phyloP scores from a whole-genome alignment of 2,888 invertebrate species.

The Pycnomerus fuliginosus region DNA sequence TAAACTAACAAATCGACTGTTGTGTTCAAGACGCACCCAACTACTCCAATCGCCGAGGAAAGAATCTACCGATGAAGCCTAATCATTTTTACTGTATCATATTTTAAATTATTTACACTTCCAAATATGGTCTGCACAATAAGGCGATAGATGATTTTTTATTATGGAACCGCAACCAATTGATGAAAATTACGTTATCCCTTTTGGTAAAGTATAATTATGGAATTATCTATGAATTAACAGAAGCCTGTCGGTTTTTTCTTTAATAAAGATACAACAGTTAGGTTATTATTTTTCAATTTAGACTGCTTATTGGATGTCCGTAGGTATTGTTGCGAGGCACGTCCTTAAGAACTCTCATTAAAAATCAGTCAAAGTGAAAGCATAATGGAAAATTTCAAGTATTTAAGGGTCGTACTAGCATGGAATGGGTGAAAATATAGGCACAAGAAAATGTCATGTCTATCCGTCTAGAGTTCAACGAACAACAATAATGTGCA shows the following conservation, averaged over 20 bases:
- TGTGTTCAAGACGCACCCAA: too few relatives aligned
- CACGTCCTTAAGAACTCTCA: too few relatives aligned
- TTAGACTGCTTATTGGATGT: conserved; percentile 11
- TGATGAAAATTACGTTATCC: conserved; percentile 16
- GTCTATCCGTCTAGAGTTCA: conserved; percentile 10
- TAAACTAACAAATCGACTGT: too few relatives aligned
- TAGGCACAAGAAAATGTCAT: conserved; percentile 11
- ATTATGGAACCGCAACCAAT: conserved; percentile 16
- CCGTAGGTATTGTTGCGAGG: conserved; percentile 16
- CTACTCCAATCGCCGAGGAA: too few relatives aligned
- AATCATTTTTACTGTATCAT: too few relatives aligned
- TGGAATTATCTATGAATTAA: conserved; percentile 19
- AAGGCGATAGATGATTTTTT: conserved; percentile 13
- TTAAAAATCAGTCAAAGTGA: too few relatives aligned
- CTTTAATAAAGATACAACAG: conserved; percentile 9
- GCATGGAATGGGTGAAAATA: conserved; percentile 13
- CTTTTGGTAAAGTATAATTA: conserved; percentile 21
- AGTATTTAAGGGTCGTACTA: too few relatives aligned
- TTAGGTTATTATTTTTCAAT: conserved; percentile 14
- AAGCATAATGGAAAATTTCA: too few relatives aligned
- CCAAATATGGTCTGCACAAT: conserved; percentile 16
- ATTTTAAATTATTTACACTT: conserved; percentile 20
- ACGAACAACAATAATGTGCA: conserved; percentile 7
- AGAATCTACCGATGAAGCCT: too few relatives aligned
- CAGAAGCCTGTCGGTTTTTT: conserved; percentile 2